Evolutionary conservation across 2,888 invertebrate species (phyloP).

Genomic region (Synanthedon myopaeformis): DNA sequence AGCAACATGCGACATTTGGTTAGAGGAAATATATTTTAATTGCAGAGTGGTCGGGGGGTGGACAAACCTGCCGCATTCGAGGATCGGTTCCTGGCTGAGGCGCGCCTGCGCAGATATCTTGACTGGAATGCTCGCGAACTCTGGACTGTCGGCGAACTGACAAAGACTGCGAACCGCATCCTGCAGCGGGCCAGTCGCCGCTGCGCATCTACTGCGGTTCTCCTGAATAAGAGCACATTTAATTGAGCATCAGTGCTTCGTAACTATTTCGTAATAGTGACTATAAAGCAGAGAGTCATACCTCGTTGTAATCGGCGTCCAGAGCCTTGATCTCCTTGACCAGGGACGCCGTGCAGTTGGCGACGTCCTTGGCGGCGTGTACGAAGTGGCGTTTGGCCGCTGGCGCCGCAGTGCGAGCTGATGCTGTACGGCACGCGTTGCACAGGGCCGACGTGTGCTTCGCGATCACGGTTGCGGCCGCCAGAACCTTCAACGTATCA

Average conservation of each 20-base stretch:
- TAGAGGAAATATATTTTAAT: too few species aligned
- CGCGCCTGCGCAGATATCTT: slow-evolving; percentile 88
- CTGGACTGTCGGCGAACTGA: slow-evolving; percentile 92
- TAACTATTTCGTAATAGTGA: too few species aligned
- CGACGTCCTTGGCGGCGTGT: slow-evolving; percentile 97
- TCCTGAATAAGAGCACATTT: slow-evolving; percentile 24
- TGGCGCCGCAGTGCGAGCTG: slow-evolving; percentile 89
- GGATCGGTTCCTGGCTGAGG: slow-evolving; percentile 87
- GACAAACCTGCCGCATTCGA: slow-evolving; percentile 79
- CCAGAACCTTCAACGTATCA: slow-evolving; percentile 73
- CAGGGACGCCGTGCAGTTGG: slow-evolving; percentile 92
- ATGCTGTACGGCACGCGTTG: slow-evolving; percentile 94
- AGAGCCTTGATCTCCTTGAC: slow-evolving; percentile 94
- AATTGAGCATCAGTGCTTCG: too few species aligned
- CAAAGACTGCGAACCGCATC: slow-evolving; percentile 93
- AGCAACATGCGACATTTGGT: too few species aligned
- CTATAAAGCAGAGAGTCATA: too few species aligned
- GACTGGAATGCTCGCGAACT: slow-evolving; percentile 93
- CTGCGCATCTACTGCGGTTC: slow-evolving; percentile 78
- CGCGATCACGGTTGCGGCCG: slow-evolving; percentile 93
- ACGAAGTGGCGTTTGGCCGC: slow-evolving; percentile 97
- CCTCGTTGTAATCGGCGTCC: slow-evolving; percentile 86
- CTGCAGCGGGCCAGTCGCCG: slow-evolving; percentile 85
- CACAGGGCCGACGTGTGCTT: slow-evolving; percentile 96
- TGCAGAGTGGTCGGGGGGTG: too few species aligned